Percentiles rank a stretch among this genome's conserved stretches.
Conservation (phyloP, 2,113 vertebrate genomes). For the Syngnathus typhle region DNA sequence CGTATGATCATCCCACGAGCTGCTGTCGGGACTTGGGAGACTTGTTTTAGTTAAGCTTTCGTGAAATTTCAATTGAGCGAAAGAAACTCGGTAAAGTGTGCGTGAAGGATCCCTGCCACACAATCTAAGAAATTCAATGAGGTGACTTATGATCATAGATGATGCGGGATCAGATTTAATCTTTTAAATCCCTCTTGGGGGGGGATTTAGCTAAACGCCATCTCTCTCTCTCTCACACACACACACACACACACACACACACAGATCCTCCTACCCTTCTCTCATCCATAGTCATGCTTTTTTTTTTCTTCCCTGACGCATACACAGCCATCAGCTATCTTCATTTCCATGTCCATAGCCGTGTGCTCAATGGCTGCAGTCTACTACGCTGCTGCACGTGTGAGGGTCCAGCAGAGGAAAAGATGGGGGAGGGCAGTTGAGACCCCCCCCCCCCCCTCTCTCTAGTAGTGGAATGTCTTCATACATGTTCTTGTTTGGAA, state of each 20-base stretch:
- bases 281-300: slow-evolving; percentile 10
- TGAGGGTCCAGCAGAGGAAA: slow-evolving; percentile 19
- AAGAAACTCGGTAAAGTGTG: slow-evolving; percentile 10
- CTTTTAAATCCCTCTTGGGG: slow-evolving; percentile 4
- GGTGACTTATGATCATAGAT: slow-evolving; percentile 13
- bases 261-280: slow-evolving; percentile 5
- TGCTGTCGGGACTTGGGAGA: slow-evolving; percentile 21
- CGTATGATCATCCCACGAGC: slow-evolving; percentile 33
- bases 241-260: slow-evolving; percentile 7
- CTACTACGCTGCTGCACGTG: slow-evolving; percentile 22
- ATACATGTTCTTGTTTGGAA: slow-evolving; percentile 72
- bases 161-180: slow-evolving; percentile 28
- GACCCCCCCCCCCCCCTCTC: slow-evolving; percentile 67
- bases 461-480: slow-evolving; percentile 68
- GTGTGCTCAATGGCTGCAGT: slow-evolving; percentile 32
- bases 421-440: slow-evolving; percentile 39
- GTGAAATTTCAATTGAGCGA: slow-evolving; percentile 16
- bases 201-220: neutral
- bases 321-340: slow-evolving; percentile 20
- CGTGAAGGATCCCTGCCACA: neutral
- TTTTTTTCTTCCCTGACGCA: neutral
- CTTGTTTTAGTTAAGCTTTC: slow-evolving; percentile 38
- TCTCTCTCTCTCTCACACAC: slow-evolving; percentile 17
- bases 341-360: slow-evolving; percentile 50
- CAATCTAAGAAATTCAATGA: slow-evolving; percentile 15